Conservation (phyloP, 2,113 vertebrate genomes). For the Marcusenius ussheri region DNA sequence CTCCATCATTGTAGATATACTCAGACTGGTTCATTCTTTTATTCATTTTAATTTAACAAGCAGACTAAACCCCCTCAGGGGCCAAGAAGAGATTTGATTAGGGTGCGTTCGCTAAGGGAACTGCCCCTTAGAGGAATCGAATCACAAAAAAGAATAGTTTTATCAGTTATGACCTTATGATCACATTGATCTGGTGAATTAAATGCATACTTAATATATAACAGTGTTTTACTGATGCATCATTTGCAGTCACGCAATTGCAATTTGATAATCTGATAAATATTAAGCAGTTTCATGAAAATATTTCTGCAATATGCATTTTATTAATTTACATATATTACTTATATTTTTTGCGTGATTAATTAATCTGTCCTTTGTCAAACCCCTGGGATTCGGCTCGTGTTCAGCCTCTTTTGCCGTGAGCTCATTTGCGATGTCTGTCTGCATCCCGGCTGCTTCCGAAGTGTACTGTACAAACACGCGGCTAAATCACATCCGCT, state of each 20-base stretch:
- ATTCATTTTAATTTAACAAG: conserved; percentile 5
- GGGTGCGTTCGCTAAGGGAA: background rate
- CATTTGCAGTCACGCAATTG: background rate
- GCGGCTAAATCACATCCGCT: conserved; percentile 12
- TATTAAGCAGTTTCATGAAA: background rate
- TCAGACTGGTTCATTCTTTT: background rate
- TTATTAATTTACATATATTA: background rate
- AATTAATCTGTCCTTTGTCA: background rate
- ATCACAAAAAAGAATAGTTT: background rate
- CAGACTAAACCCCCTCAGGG: background rate
- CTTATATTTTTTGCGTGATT: background rate
- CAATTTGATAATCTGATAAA: background rate
- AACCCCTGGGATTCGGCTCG: background rate
- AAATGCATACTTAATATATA: background rate
- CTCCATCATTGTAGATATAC: conserved; percentile 15
- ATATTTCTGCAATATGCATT: background rate
- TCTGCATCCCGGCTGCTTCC: background rate
- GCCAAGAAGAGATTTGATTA: background rate
- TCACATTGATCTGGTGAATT: background rate
- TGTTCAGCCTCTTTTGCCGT: background rate
- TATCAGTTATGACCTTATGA: background rate
- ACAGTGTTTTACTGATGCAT: background rate
- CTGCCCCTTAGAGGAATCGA: background rate
- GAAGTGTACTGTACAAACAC: background rate
- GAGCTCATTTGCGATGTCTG: background rate